Base-by-base conservation (phyloP, 92 coral and sea anemone species). In the Siderastrea radians region DNA sequence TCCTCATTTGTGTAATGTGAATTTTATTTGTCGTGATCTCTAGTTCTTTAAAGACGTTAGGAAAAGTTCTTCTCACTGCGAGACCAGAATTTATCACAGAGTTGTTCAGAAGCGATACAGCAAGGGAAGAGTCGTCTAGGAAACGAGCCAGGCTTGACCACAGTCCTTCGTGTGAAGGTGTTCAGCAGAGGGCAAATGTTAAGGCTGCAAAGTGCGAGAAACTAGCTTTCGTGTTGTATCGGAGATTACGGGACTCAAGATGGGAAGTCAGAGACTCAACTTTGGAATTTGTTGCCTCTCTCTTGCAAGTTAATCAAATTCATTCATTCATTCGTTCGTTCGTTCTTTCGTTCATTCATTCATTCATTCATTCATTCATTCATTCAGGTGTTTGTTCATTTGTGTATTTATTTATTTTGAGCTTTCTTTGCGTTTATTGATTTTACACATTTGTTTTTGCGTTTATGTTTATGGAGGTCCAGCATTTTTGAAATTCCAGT, bases 211-310 rank as follows among this genome's bases (percentile, higher is more conserved):
- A 75, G 84, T 19, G 89, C 10, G 91, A 81, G 47, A 88, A 84
- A 53, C 68, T 95, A 9, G 96, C 95, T 2, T 91, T 88, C 55
- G 74, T 87, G 80, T 51, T 95, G 59, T 94, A 86, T 86, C 93
- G 89, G 5, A 90, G 93, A 71, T 83, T 95, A 51, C 90, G 95
- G 47, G 98, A 95, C 72, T 89, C 92, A 38, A 89, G 94, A 52
- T 95, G 98, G 98, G 98, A 95, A 67, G 93, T 95, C 8, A 91
- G 93, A 68, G 98, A 95, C 69, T 95, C 98, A 2, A 77, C 88
- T 7, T 83, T 95, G 79, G 98, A 95, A 86, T 91, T 95, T 52
- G 89, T 95, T 60, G 73, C 62, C 55, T 72, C 83, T 13, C 74
- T 93, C 70, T 12, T 93, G 66, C 79, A 83, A 19, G 6, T 77